A percentile compares a stretch with the other conserved stretches of the same genome.
phyloP scores from a whole-genome alignment of 1,140 invertebrate species.

The Drosophila navojoa region DNA sequence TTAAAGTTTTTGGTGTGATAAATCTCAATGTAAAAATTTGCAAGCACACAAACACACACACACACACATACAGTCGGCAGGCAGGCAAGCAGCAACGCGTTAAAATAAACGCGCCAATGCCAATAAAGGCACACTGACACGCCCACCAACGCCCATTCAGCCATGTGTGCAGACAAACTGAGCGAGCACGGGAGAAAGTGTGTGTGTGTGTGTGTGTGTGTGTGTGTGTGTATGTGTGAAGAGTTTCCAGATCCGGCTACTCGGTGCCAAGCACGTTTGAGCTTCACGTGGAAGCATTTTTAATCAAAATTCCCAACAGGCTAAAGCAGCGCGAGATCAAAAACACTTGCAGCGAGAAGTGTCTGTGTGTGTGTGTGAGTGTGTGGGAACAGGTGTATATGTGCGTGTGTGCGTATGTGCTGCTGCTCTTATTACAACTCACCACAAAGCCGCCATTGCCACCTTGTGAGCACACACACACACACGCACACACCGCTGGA shows the following conservation, averaged over 20 bases:
- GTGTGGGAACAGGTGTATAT: slow-evolving; percentile 6
- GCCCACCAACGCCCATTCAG: slow-evolving; percentile 10
- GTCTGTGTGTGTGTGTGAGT: slow-evolving; percentile 25
- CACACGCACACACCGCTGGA: slow-evolving; percentile 3
- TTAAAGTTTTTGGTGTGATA: slow-evolving; percentile 72
- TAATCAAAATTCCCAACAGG: slow-evolving; percentile 82
- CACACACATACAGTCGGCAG: slow-evolving; percentile 32
- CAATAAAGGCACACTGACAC: slow-evolving; percentile 47
- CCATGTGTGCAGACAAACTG: slow-evolving; percentile 3
- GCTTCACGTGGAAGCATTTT: slow-evolving; percentile 81
- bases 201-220: background rate
- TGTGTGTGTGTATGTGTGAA: background rate
- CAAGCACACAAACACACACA: slow-evolving; percentile 39
- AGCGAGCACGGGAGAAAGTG: background rate
- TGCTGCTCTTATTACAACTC: slow-evolving; percentile 56
- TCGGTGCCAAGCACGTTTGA: slow-evolving; percentile 68
- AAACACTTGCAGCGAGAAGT: slow-evolving; percentile 74
- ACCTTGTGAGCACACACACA: slow-evolving; percentile 15
- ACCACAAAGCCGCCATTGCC: slow-evolving; percentile 64
- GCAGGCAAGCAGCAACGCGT: slow-evolving; percentile 18
- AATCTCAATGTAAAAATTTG: slow-evolving; percentile 79
- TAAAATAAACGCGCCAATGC: slow-evolving; percentile 52
- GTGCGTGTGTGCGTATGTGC: slow-evolving; percentile 11
- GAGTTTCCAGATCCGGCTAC: slow-evolving; percentile 30
- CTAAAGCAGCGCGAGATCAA: slow-evolving; percentile 80